Base-by-base conservation (phyloP, 35 echinoderm and acorn worm genomes). In the Acanthaster planci region DNA sequence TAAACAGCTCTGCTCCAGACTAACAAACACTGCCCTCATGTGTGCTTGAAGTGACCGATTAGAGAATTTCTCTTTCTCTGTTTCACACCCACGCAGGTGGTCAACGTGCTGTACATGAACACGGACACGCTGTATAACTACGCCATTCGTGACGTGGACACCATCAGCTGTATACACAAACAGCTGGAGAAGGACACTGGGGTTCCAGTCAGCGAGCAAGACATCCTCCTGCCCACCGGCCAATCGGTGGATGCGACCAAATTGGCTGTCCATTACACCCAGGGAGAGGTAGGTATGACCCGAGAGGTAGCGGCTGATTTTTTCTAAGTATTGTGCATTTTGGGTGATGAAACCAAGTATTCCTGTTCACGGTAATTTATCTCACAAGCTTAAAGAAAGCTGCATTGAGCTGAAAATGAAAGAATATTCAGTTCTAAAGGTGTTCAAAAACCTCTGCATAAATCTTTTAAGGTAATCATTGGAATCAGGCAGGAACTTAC, bases 121-220 rank as follows among this genome's bases (percentile, higher is more conserved):
- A 42, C 34, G 5, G 76, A 87, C 50, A 78, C 44, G 5, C 76
- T 87, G 0, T 53, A 77, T 10, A 53, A n/a, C 19, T 87, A 87
- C 37, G 29, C 40, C 27, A 53, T 76, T n/a, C 1, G 14, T 8
- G 72, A 87, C 2, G 34, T 19, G 0, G 76, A 55, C 31, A 55
- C 9, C 12, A 30, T 87, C 27, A 34, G 30, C 18, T 7, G 18
- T 0, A 38, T 83, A 64, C 81, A 83, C 37, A 12, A 5, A 56
- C 55, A 60, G 19, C 52, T 90, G 37, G 80, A 60, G 31, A 84
- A 83, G 31, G 87, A 90, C 21, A 82, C 87, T 16, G 80, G 80
- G 0, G 76, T 90, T 37, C 38, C 79, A 1, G 18, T 83, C 18
- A 67, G 82, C 17, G 60, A 90, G 50, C 87, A 90, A 23, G 87